These are phyloP conservation scores for Nephrotoma flavescens DNA, from an alignment of 2,888 invertebrate species.

Conservation along the genomic window DNA sequence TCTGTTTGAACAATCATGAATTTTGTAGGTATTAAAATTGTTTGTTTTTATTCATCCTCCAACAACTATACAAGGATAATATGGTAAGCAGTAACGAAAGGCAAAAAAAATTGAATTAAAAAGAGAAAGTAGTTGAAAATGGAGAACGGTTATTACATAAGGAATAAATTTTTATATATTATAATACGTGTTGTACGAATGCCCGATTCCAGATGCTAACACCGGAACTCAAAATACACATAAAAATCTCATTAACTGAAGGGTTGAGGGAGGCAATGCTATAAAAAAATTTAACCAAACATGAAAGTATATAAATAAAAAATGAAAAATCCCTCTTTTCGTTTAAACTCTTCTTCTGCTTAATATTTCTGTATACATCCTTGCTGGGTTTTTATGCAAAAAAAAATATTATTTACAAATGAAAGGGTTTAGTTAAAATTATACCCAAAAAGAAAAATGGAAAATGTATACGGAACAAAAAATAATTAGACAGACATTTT, in stretches of 20 bases:
- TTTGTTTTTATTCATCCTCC: background rate
- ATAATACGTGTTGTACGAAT: background rate
- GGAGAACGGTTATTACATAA: background rate
- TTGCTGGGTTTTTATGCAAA: background rate
- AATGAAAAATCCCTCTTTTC: background rate
- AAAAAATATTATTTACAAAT: background rate
- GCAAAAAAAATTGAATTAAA: background rate
- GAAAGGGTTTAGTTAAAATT: background rate
- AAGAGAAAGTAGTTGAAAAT: background rate
- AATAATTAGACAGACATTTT: background rate
- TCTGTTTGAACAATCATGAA: background rate
- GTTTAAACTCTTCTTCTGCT: background rate
- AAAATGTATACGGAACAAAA: background rate
- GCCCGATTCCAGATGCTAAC: background rate
- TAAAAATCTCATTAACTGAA: background rate
- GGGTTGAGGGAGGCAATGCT: background rate
- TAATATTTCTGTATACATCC: background rate
- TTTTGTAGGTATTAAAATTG: background rate
- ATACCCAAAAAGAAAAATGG: background rate
- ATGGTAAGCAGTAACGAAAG: background rate
- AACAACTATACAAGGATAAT: background rate
- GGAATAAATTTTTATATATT: background rate
- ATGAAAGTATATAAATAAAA: background rate
- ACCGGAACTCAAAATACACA: background rate
- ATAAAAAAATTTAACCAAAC: background rate